Evolutionary conservation across 2,797 vertebrate species (phyloP), one percentile per base, ranked within the genome.

Genomic region (Rallus crepitans): DNA sequence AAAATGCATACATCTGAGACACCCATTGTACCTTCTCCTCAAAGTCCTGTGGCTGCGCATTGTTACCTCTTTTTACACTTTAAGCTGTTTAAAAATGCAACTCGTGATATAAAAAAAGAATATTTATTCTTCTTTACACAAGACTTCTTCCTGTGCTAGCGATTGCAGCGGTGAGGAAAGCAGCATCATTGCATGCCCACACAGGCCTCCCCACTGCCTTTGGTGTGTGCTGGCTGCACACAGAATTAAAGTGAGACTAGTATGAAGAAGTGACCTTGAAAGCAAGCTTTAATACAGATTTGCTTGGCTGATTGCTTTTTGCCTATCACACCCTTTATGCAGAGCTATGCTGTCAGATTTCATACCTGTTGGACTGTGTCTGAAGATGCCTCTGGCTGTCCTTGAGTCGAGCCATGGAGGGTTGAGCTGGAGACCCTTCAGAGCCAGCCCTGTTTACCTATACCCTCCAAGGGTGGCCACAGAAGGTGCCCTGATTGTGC

Each of bases 301-400:
- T 89, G 17, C 57, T 60, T 73, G 75, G 48, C 40, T 91, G 84
- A 85, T 30, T 87, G 56, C 47, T 33, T 87, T 91, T 89, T 80
- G 40, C 56, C 57, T 79, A 64, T 92, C 88, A 84, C 94, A 77
- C 86, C 88, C 83, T 90, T 48, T 50, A 57, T 0, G 0, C 5
- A 12, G 28, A n/a, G 21, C 50, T 89, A 35, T 25, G 60, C 47
- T 93, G 93, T 89, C 94, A 93, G 61, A 47, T 86, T 72, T 59
- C 40, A 68, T 97, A 85, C 79, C 55, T 86, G 20, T 39, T 83
- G 33, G 28, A 63, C 57, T 45, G 25, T 71, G 50, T 14, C 63
- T 90, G 80, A 93, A 83, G 69, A 30, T 0, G 11, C 53, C 82
- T 56, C 68, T 37, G 59, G 71, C 71, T 82, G 56, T 89, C 15